Conservation (phyloP, 1,140 invertebrate species). For the Brachionus plicatilis region DNA sequence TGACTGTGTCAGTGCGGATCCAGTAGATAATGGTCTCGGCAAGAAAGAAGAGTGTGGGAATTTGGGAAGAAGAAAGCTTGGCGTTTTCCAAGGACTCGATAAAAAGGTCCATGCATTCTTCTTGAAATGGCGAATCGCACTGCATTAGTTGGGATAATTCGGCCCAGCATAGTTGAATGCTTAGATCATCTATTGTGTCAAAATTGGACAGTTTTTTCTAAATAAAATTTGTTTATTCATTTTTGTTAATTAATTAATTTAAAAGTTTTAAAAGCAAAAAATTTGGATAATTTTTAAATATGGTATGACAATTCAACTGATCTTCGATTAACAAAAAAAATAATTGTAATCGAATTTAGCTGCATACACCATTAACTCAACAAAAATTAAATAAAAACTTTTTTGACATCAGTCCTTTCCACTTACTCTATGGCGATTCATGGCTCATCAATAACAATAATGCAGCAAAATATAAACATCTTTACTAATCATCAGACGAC, state of each 20-base stretch:
- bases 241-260: neutral
- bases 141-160: conserved; percentile 53
- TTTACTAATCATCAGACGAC: too few species aligned
- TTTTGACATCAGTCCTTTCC: too few species aligned
- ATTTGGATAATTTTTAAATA: too few species aligned
- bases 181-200: conserved; percentile 44
- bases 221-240: neutral
- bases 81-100: conserved; percentile 48
- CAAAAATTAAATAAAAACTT: too few species aligned
- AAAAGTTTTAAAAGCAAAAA: too few species aligned
- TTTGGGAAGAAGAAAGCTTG: conserved; percentile 49
- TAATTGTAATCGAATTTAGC: too few species aligned
- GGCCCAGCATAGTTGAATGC: conserved; percentile 53
- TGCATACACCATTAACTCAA: too few species aligned
- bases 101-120: conserved; percentile 46
- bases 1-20: conserved; percentile 53
- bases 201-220: neutral
- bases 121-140: conserved; percentile 53
- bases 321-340: too few species aligned
- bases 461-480: too few species aligned
- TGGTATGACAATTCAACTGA: too few species aligned
- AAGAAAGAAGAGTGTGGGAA: conserved; percentile 54
- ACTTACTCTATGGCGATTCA: too few species aligned
- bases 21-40: conserved; percentile 55
- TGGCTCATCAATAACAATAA: too few species aligned